These are phyloP conservation scores for Tadarida brasiliensis DNA, from an alignment of 2,797 vertebrate genomes.

Conservation along the genomic window DNA sequence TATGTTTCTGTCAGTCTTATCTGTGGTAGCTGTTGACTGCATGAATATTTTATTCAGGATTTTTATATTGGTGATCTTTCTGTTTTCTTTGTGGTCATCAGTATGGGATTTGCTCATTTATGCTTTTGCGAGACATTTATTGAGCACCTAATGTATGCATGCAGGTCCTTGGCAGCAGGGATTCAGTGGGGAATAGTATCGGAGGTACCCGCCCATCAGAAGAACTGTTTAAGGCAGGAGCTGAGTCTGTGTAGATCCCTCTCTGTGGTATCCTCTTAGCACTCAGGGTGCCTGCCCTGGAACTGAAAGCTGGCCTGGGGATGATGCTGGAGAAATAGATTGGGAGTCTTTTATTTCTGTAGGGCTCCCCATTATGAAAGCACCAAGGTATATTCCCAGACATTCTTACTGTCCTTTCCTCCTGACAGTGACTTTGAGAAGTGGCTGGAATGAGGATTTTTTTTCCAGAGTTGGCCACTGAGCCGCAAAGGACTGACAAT, in stretches of 20 bases:
- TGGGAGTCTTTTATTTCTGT: background rate
- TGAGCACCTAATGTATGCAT: background rate
- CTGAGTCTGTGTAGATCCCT: background rate
- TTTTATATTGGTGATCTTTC: background rate
- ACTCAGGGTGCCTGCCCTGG: background rate
- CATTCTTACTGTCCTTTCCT: background rate
- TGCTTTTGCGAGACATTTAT: background rate
- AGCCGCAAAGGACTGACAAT: background rate
- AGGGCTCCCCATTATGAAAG: background rate
- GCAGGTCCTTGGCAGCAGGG: background rate
- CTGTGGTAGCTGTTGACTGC: background rate
- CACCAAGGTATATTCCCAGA: background rate
- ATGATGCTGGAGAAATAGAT: background rate
- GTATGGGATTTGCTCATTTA: background rate
- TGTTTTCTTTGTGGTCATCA: background rate
- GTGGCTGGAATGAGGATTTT: background rate
- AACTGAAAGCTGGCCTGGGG: background rate
- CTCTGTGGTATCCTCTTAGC: background rate
- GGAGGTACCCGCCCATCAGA: rapidly evolving
- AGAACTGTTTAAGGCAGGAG: background rate
- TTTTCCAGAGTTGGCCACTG: background rate
- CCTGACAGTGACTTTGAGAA: conserved; percentile 18
- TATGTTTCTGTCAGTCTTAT: background rate
- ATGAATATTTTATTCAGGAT: background rate
- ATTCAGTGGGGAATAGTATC: background rate